Evolutionary conservation across 2,113 vertebrate genomes (phyloP).

Genomic region (Phainopepla nitens): DNA sequence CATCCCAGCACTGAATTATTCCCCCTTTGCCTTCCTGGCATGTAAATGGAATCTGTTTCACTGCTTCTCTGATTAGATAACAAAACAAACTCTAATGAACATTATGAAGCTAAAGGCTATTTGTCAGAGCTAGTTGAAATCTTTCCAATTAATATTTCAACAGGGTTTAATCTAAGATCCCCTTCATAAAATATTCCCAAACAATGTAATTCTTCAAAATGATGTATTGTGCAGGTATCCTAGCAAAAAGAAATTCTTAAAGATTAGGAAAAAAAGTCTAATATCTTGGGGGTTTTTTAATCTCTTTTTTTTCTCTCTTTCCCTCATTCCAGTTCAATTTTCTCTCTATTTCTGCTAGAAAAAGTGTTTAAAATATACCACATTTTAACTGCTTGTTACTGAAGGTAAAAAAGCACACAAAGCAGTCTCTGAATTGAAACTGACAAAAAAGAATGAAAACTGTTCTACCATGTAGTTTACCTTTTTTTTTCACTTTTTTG

Average conservation of each 20-base stretch:
- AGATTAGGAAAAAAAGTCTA: accelerated
- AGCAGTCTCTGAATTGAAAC: not conserved
- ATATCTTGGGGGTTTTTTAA: not conserved
- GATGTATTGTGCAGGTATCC: not conserved
- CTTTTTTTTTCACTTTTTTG: not conserved
- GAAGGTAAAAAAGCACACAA: not conserved
- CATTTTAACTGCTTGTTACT: not conserved
- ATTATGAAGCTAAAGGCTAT: not conserved
- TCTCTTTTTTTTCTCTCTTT: not conserved
- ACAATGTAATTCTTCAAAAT: not conserved
- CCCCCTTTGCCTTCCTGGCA: not conserved
- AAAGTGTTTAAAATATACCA: not conserved
- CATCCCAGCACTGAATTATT: not conserved
- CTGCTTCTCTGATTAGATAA: conserved; percentile 18
- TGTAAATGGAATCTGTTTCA: not conserved
- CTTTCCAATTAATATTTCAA: conserved; percentile 36
- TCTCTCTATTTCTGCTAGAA: not conserved
- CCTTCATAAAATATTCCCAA: not conserved
- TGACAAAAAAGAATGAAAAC: not conserved
- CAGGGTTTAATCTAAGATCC: not conserved
- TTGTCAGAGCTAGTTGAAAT: not conserved
- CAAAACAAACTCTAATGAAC: not conserved
- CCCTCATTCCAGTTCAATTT: not conserved
- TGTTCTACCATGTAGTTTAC: not conserved
- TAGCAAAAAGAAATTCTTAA: not conserved